Evolutionary conservation across 1,140 invertebrate species (phyloP).

Genomic region (Nephotettix cincticeps): DNA sequence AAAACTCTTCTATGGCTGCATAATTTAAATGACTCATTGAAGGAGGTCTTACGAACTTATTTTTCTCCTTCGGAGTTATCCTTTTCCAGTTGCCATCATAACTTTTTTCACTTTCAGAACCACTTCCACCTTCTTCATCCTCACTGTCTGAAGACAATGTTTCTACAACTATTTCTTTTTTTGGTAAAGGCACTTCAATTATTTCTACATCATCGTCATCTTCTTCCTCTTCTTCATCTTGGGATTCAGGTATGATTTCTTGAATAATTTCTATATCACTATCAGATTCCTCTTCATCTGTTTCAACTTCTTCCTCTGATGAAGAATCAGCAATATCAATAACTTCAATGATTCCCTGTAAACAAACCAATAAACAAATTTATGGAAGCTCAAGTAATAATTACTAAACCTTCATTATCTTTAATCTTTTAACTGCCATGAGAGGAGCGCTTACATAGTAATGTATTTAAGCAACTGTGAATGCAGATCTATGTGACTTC

Average conservation of each 20-base stretch:
- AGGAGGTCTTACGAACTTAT: not conserved
- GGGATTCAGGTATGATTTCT: not conserved
- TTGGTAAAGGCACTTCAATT: not conserved
- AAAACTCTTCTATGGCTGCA: not conserved
- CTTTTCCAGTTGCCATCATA: slow-evolving; percentile 22
- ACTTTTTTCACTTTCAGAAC: not conserved
- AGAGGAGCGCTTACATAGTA: too few relatives aligned
- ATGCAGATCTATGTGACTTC: too few relatives aligned
- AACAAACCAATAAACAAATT: too few relatives aligned
- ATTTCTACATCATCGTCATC: slow-evolving; percentile 33
- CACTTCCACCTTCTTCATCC: slow-evolving; percentile 37
- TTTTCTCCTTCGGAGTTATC: not conserved
- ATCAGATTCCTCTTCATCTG: not conserved
- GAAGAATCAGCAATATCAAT: slow-evolving; percentile 45
- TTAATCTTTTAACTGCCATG: too few relatives aligned
- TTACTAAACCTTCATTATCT: too few relatives aligned
- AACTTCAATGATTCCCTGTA: slow-evolving; percentile 38
- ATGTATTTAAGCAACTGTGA: too few relatives aligned
- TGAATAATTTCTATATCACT: slow-evolving; percentile 20
- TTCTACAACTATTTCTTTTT: slow-evolving; percentile 44
- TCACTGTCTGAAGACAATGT: slow-evolving; percentile 45
- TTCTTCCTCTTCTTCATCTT: not conserved
- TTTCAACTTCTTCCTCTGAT: slow-evolving; percentile 23
- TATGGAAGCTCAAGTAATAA: too few relatives aligned
- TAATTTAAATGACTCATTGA: not conserved